Evolutionary conservation across 1,140 invertebrate species (phyloP).

Genomic region (Nebria ingens): DNA sequence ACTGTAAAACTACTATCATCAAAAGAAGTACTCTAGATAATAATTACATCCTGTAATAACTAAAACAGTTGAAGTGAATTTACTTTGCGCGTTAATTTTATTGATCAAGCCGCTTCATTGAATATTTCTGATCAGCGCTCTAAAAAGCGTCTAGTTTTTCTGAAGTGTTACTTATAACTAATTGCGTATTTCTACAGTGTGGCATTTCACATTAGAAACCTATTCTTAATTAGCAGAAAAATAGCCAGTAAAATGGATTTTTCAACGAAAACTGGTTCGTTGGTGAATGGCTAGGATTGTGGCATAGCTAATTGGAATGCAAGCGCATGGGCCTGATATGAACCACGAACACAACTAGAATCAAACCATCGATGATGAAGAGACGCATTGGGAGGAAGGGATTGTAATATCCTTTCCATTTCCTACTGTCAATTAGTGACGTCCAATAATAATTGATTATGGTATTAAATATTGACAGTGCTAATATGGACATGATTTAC

Average conservation of each 20-base stretch:
- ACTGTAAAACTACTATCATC: too few species aligned
- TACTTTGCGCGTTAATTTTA: too few species aligned
- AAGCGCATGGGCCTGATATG: not conserved
- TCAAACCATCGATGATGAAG: not conserved
- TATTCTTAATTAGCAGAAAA: not conserved
- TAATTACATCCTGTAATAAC: too few species aligned
- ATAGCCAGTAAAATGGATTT: not conserved
- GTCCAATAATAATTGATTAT: constrained; percentile 7
- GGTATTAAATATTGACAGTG: constrained; percentile 2
- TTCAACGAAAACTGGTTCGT: not conserved
- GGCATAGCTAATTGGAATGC: not conserved
- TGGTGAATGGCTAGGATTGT: not conserved
- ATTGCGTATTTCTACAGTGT: too few species aligned
- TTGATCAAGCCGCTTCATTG: too few species aligned
- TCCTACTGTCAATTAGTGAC: constrained; percentile 7
- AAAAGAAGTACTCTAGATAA: too few species aligned
- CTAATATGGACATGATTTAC: constrained; percentile 2
- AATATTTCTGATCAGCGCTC: too few species aligned
- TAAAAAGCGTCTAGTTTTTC: too few species aligned
- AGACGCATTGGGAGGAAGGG: not conserved
- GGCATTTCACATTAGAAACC: not conserved
- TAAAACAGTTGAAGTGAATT: too few species aligned
- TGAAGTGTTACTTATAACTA: too few species aligned
- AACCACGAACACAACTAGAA: not conserved
- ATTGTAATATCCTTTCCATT: constrained; percentile 1